A percentile compares a stretch with the other conserved stretches of the same genome.
phyloP scores from a whole-genome alignment of 2,113 vertebrate genomes.

The Neodon shergylaensis region DNA sequence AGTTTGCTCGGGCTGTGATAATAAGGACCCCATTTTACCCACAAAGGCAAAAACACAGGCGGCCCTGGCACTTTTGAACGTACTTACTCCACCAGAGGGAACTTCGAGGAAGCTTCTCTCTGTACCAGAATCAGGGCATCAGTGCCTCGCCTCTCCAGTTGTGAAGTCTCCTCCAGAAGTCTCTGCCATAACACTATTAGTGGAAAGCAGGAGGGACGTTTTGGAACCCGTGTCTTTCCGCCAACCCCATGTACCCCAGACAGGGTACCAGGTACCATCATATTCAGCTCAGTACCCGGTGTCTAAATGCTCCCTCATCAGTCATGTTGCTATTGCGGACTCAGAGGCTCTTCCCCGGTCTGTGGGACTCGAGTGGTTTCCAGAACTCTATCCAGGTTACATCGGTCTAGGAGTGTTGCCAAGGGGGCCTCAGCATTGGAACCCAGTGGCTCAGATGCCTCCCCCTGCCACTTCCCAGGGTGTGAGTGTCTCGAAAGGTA shows the following conservation, averaged over 20 bases:
- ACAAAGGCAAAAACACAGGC: background rate
- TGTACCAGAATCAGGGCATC: background rate
- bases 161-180: background rate
- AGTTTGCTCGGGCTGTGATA: fast-evolving
- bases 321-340: background rate
- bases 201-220: background rate
- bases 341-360: background rate
- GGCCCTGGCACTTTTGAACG: no score
- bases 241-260: background rate
- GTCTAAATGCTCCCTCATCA: background rate
- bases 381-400: constrained; percentile 82
- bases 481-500: constrained; percentile 75
- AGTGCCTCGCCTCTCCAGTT: background rate
- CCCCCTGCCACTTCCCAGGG: background rate
- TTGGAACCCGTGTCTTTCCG: fast-evolving
- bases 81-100: background rate
- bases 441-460: background rate
- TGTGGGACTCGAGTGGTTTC: constrained; percentile 86
- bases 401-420: constrained; percentile 75
- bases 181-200: background rate
- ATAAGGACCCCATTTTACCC: background rate
- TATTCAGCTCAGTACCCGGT: background rate
- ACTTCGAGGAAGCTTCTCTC: fast-evolving
- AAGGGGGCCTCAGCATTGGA: constrained; percentile 33
- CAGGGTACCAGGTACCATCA: background rate